phyloP scores from a whole-genome alignment of 2,888 invertebrate species.

The Dryobotodes eremita region DNA sequence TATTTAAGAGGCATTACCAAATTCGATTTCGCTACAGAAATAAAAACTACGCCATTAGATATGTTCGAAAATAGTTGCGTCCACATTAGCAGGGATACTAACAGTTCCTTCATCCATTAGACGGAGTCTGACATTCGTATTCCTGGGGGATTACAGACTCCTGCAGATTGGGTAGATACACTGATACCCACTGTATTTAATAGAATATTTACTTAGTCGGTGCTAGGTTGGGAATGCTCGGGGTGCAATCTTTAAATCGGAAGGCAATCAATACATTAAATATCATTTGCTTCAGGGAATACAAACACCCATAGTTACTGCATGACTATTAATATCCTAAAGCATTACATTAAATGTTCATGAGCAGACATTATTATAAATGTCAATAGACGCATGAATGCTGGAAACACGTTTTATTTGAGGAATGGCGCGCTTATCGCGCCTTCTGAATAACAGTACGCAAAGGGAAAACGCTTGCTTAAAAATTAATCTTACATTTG shows the following conservation, averaged over 20 bases:
- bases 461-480: constrained; percentile 34
- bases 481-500: constrained; percentile 41
- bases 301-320: neutral
- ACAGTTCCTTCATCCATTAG: constrained; percentile 12
- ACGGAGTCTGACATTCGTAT: neutral
- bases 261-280: constrained; percentile 1
- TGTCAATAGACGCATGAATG: constrained; percentile 38
- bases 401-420: constrained; percentile 29
- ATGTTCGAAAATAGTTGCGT: constrained; percentile 7
- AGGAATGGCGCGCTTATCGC: constrained; percentile 37
- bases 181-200: constrained; percentile 1
- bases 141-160: constrained; percentile 1
- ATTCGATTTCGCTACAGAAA: neutral
- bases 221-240: neutral
- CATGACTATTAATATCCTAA: constrained; percentile 17
- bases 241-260: neutral
- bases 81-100: neutral
- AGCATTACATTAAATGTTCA: constrained; percentile 23
- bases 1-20: constrained; percentile 3
- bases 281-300: neutral
- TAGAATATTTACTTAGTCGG: constrained; percentile 2
- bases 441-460: constrained; percentile 18
- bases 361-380: constrained; percentile 45
- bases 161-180: constrained; percentile 15
- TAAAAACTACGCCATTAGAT: neutral